Evolutionary conservation across 2,888 invertebrate genomes (phyloP).

Genomic region (Peribatodes rhomboidaria): DNA sequence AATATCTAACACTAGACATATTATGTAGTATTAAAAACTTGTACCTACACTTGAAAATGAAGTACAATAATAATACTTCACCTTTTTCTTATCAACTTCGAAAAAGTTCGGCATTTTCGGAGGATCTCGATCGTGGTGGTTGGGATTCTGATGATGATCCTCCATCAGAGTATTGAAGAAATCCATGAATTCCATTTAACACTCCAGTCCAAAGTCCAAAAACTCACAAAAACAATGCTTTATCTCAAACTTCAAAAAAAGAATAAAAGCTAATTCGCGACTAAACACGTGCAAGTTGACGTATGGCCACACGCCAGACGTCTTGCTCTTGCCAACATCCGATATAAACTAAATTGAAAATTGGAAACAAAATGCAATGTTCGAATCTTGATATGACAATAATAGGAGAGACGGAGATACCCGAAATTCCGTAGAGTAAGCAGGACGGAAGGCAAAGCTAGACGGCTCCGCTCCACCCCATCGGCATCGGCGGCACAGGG

Average conservation of each 20-base stretch:
- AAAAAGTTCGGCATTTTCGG: slow-evolving; percentile 81
- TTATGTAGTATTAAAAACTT: too few relatives aligned
- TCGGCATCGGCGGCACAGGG: slow-evolving; percentile 79
- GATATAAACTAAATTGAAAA: slow-evolving; percentile 86
- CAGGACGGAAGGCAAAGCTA: slow-evolving; percentile 65
- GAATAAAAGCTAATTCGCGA: slow-evolving; percentile 60
- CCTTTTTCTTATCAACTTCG: slow-evolving; percentile 82
- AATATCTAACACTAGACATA: neutral
- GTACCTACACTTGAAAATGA: too few relatives aligned
- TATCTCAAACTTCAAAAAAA: slow-evolving; percentile 56
- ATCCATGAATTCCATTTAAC: slow-evolving; percentile 80
- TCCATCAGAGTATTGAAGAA: slow-evolving; percentile 76
- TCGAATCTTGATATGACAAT: slow-evolving; percentile 86
- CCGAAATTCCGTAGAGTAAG: slow-evolving; percentile 59
- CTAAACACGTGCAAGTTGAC: slow-evolving; percentile 73
- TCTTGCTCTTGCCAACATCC: slow-evolving; percentile 82
- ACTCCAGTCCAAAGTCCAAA: slow-evolving; percentile 53
- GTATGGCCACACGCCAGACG: slow-evolving; percentile 79
- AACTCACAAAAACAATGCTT: slow-evolving; percentile 59
- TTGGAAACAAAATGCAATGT: slow-evolving; percentile 85
- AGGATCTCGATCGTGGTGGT: slow-evolving; percentile 66
- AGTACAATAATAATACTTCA: slow-evolving; percentile 45
- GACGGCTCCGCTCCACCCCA: slow-evolving; percentile 82
- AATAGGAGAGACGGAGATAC: slow-evolving; percentile 83
- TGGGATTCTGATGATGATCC: slow-evolving; percentile 67